A percentile compares a stretch with the other conserved stretches of the same genome.
phyloP scores from a whole-genome alignment of 1,140 invertebrate genomes.

The Eumaeus atala region DNA sequence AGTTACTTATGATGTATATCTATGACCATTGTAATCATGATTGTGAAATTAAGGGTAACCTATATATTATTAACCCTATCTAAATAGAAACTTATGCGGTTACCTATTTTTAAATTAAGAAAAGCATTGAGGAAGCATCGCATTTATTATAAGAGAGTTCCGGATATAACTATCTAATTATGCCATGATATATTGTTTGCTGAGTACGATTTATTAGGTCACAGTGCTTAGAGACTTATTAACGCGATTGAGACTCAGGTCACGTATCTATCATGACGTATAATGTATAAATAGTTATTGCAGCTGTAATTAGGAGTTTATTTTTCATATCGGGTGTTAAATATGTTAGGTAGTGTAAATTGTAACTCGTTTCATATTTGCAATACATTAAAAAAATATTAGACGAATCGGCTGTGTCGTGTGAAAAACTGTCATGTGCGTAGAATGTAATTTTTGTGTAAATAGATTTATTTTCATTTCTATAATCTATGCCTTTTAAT shows the following conservation, averaged over 20 bases:
- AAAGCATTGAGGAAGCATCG: slow-evolving; percentile 3
- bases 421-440: slow-evolving; percentile 54
- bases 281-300: slow-evolving; percentile 74
- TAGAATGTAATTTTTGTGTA: slow-evolving; percentile 54
- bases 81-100: slow-evolving; percentile 31
- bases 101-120: slow-evolving; percentile 38
- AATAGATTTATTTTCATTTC: slow-evolving; percentile 35
- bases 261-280: slow-evolving; percentile 46
- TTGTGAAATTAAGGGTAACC: slow-evolving; percentile 65
- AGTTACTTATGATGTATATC: slow-evolving; percentile 66
- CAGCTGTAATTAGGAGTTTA: slow-evolving; percentile 73
- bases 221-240: slow-evolving; percentile 54
- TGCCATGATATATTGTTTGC: slow-evolving; percentile 47
- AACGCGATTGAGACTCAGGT: slow-evolving; percentile 46
- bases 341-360: slow-evolving; percentile 70
- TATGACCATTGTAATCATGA: slow-evolving; percentile 62
- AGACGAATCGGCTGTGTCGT: slow-evolving; percentile 72
- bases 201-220: slow-evolving; percentile 39
- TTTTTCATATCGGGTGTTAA: slow-evolving; percentile 72
- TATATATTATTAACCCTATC: slow-evolving; percentile 39
- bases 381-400: slow-evolving; percentile 55
- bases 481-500: slow-evolving; percentile 1
- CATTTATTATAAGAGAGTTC: slow-evolving; percentile 17
- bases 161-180: slow-evolving; percentile 19
- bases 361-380: slow-evolving; percentile 60